A percentile compares a stretch with the other conserved stretches of the same genome.
phyloP scores from a whole-genome alignment of 2,113 vertebrate genomes.

The Hipposideros armiger region DNA sequence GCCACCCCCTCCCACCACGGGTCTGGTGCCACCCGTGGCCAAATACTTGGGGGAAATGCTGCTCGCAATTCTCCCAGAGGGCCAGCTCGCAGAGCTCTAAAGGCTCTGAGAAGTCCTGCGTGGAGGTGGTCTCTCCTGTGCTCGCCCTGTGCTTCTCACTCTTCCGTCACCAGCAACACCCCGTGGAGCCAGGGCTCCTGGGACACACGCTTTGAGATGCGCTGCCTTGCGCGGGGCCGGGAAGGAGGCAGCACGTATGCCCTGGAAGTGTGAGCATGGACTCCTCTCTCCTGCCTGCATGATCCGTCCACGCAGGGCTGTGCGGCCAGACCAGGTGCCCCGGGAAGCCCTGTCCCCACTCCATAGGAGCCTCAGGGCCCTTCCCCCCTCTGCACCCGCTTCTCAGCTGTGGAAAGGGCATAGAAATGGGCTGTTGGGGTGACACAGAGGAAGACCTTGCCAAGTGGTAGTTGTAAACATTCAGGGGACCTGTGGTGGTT shows the following conservation, averaged over 20 bases:
- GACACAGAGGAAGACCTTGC: background rate
- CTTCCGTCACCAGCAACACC: rapidly evolving
- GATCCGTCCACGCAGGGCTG: rapidly evolving
- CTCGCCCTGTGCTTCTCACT: background rate
- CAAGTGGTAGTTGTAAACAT: rapidly evolving
- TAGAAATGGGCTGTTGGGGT: background rate
- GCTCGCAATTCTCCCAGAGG: rapidly evolving
- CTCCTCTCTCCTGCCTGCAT: rapidly evolving
- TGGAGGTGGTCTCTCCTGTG: background rate
- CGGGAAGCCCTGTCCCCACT: too few species aligned
- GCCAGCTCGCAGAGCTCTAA: rapidly evolving
- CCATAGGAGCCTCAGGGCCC: too few species aligned
- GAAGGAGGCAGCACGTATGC: rapidly evolving
- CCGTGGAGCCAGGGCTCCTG: rapidly evolving
- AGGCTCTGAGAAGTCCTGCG: background rate
- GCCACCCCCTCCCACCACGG: background rate
- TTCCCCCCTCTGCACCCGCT: background rate
- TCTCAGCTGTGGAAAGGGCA: background rate
- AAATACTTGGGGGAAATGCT: too few species aligned
- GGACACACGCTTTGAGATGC: rapidly evolving
- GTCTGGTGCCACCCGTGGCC: background rate
- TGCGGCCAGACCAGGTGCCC: background rate
- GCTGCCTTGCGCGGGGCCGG: background rate
- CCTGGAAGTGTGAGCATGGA: background rate
- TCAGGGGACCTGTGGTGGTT: background rate